Evolutionary conservation across 2,113 vertebrate species (phyloP).

Genomic region (Poicephalus gulielmi): DNA sequence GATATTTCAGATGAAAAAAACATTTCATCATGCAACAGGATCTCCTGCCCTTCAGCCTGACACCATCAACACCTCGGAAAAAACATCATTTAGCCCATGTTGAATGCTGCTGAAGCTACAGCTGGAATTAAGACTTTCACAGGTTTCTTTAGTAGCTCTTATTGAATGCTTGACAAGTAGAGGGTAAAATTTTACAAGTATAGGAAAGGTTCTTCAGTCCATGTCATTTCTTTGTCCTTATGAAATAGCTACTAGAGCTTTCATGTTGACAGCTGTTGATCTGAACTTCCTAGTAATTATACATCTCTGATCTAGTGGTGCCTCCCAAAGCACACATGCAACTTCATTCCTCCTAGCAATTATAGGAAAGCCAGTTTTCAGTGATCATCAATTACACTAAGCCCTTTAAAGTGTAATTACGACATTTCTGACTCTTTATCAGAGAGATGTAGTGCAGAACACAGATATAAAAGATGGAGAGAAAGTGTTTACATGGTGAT

Average conservation of each 20-base stretch:
- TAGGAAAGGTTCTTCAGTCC: not conserved
- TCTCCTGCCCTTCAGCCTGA: not conserved
- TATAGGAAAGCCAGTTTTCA: not conserved
- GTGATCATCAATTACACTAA: not conserved
- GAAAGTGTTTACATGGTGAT: not conserved
- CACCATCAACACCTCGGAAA: not conserved
- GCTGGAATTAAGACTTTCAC: not conserved
- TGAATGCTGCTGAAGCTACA: not conserved
- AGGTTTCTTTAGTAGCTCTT: not conserved
- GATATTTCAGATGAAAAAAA: not conserved
- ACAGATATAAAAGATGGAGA: not conserved
- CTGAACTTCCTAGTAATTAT: conserved; percentile 11
- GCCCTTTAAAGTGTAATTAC: conserved; percentile 13
- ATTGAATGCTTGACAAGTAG: not conserved
- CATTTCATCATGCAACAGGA: not conserved
- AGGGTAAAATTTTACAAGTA: not conserved
- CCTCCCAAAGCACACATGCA: not conserved
- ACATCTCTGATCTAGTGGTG: not conserved
- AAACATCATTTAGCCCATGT: not conserved
- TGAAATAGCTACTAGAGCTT: not conserved
- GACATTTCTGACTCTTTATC: not conserved
- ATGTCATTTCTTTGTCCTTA: not conserved
- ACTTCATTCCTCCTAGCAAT: conserved; percentile 12
- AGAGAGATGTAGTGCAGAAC: not conserved
- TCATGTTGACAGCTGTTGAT: conserved; percentile 3